Base-by-base conservation (phyloP, 2,888 invertebrate species). In the Anoplius nigerrimus region DNA sequence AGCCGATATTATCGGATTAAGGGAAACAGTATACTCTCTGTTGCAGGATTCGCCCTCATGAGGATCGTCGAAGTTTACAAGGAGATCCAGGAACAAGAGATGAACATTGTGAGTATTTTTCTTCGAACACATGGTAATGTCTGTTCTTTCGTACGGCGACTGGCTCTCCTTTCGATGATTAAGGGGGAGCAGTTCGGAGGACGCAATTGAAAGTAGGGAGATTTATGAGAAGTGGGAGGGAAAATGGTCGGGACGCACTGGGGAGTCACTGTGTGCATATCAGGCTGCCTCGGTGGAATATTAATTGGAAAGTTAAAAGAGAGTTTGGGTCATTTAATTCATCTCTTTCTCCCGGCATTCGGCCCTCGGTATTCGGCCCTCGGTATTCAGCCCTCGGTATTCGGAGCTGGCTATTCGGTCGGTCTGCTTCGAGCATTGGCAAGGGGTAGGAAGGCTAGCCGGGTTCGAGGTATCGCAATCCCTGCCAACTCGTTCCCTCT, bases 21-120 rank as follows among this genome's bases (percentile, higher is more conserved):
- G 11, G 11, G 34, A 11, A 34, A 34, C 6, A 24, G 3, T 2
- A 24, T 6, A 74, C 73, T 83, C 84, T 82, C 82, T 88, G 84
- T 92, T 92, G 42, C 92, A 97, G 97, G 97, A 85, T 94, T 95
- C 64, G 96, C 97, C 62, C 91, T 97, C 76, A 94, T 96, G 94
- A 96, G 95, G 90, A 95, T 97, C 81, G 97, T 97, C 56, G 97
- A 96, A 88, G 96, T 97, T 22, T 96, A 97, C 90, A 95, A 96
- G 88, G 97, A 97, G 89, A 97, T 97, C 77, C 97, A 97, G 90
- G 95, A 96, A 79, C 97, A 97, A 89, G 97, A 97, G 90, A 95
- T 97, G 94, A 97, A 96, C 88, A 97, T 97, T 87, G 97, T 97
- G 91, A 95, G 96, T 94, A 87, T 42, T 58, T 69, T 74, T 43